Evolutionary conservation across 2,113 vertebrate genomes (phyloP).

Genomic region (Bubalus kerabau): DNA sequence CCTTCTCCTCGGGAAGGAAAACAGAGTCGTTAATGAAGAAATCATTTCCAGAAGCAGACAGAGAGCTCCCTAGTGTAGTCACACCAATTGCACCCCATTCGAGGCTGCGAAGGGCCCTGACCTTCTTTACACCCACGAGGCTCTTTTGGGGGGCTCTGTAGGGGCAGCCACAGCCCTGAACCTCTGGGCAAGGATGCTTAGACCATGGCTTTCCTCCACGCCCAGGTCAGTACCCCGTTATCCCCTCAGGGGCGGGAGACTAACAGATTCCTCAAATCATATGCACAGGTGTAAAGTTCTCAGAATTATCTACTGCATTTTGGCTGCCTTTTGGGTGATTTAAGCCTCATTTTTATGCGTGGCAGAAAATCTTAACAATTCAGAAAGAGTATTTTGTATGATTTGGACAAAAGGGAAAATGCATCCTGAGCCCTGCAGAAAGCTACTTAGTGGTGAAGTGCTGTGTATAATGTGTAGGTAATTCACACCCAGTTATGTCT

Average conservation of each 20-base stretch:
- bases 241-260: background rate
- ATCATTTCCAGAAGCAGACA: rapidly evolving
- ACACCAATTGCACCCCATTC: background rate
- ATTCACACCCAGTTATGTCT: conserved; percentile 65
- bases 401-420: conserved; percentile 55
- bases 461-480: conserved; percentile 61
- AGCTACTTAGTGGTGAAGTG: conserved; percentile 23
- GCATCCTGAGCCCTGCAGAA: conserved; percentile 53
- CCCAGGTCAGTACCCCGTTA: background rate
- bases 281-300: background rate
- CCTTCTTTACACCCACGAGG: rapidly evolving
- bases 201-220: rapidly evolving
- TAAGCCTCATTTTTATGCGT: conserved; percentile 31
- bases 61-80: rapidly evolving
- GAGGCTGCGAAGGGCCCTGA: background rate
- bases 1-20: background rate
- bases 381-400: conserved; percentile 39
- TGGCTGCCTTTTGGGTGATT: conserved; percentile 39
- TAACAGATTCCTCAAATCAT: background rate
- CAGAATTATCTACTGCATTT: background rate
- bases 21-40: background rate
- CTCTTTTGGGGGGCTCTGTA: background rate
- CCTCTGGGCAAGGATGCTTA: background rate
- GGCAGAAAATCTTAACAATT: conserved; percentile 6
- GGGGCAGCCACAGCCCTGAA: background rate